Conservation (phyloP, 2,888 invertebrate genomes). For the Drepanosiphum platanoidis region DNA sequence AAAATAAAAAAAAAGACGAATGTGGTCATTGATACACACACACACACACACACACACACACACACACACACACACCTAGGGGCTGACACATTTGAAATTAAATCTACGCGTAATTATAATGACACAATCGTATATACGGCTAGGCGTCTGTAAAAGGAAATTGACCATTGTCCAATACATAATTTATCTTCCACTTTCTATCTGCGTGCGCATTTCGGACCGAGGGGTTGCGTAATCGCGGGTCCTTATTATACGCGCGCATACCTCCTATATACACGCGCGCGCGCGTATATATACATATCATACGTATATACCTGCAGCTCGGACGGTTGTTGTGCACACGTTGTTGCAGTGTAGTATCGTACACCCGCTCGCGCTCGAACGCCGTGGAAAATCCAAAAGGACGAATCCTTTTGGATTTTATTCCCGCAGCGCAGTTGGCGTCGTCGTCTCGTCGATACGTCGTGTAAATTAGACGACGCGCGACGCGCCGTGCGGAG, state of each 20-base stretch:
- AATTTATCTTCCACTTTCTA: slow-evolving; percentile 60
- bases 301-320: background rate
- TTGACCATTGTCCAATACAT: slow-evolving; percentile 59
- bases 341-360: background rate
- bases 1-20: slow-evolving; percentile 30
- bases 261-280: background rate
- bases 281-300: background rate
- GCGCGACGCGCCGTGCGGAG: too few species aligned
- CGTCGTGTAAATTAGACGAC: slow-evolving; percentile 44
- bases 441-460: background rate
- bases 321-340: background rate
- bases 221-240: slow-evolving; percentile 51
- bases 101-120: slow-evolving; percentile 28
- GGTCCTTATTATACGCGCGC: slow-evolving; percentile 34
- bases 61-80: slow-evolving; percentile 17
- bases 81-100: slow-evolving; percentile 46
- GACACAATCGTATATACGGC: slow-evolving; percentile 34
- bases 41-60: too few species aligned
- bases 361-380: background rate
- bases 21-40: slow-evolving; percentile 11
- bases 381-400: background rate
- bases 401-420: slow-evolving; percentile 18
- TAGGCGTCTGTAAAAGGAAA: slow-evolving; percentile 52
- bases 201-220: slow-evolving; percentile 21
- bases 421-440: background rate